A percentile compares a stretch with the other conserved stretches of the same genome.
Evolutionary conservation across 2,888 invertebrate species (phyloP).

Genomic region (Laspeyria flexula): DNA sequence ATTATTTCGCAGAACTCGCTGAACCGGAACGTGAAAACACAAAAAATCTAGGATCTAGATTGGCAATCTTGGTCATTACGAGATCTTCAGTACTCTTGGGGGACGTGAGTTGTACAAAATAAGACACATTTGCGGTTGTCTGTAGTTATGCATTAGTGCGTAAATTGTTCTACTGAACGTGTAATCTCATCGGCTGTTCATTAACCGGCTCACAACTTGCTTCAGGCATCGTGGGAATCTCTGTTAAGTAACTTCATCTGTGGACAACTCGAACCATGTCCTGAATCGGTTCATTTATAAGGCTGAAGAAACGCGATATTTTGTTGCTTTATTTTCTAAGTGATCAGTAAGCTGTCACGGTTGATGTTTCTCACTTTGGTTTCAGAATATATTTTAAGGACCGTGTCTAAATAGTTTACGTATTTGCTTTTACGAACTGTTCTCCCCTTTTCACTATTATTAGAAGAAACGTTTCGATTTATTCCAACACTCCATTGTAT

Average conservation of each 20-base stretch:
- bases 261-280: constrained; percentile 36
- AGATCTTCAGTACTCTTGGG: constrained; percentile 28
- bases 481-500: not conserved
- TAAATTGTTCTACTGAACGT: constrained; percentile 69
- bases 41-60: constrained; percentile 17
- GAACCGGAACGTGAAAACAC: constrained; percentile 5
- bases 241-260: constrained; percentile 60
- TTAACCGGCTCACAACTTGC: constrained; percentile 66
- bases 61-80: constrained; percentile 5
- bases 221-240: constrained; percentile 71
- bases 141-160: constrained; percentile 71
- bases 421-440: constrained; percentile 53
- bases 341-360: constrained; percentile 56
- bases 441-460: constrained; percentile 55
- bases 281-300: constrained; percentile 52
- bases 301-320: constrained; percentile 29
- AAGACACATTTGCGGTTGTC: constrained; percentile 68
- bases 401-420: constrained; percentile 48
- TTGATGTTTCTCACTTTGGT: constrained; percentile 55
- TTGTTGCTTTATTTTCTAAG: constrained; percentile 44
- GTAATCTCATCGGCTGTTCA: constrained; percentile 76
- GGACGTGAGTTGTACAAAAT: constrained; percentile 53
- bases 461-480: constrained; percentile 44
- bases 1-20: constrained; percentile 10
- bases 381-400: constrained; percentile 54